Conservation (phyloP, 2,888 invertebrate species). For the Ophioninae sp. region DNA sequence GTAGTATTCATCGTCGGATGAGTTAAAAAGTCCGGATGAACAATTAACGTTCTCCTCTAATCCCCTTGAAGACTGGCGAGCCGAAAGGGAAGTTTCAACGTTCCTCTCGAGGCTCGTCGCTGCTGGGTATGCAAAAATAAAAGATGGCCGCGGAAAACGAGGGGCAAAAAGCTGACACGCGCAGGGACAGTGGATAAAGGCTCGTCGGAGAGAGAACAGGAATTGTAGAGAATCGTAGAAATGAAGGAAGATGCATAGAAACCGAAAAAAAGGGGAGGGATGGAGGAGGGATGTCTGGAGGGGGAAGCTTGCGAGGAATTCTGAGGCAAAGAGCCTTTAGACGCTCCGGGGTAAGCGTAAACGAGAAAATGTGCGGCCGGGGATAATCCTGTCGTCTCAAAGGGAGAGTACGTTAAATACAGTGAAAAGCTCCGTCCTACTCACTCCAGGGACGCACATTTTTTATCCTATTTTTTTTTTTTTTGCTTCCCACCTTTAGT, state of each 20-base stretch:
- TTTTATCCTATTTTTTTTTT: slow-evolving; percentile 31
- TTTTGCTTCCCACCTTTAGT: slow-evolving; percentile 11
- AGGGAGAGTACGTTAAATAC: slow-evolving; percentile 56
- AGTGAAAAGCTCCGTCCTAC: slow-evolving; percentile 37
- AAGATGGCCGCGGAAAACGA: slow-evolving; percentile 36
- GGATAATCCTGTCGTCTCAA: slow-evolving; percentile 62
- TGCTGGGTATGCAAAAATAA: slow-evolving; percentile 20
- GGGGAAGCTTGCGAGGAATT: slow-evolving; percentile 14
- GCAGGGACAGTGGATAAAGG: background rate
- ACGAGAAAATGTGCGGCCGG: slow-evolving; percentile 50
- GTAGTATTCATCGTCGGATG: background rate
- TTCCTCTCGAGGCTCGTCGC: background rate
- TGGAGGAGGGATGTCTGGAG: background rate
- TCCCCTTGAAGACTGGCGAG: slow-evolving; percentile 42
- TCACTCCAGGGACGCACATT: slow-evolving; percentile 56
- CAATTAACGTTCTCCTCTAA: slow-evolving; percentile 54
- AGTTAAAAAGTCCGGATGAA: slow-evolving; percentile 24
- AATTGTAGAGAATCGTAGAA: slow-evolving; percentile 34
- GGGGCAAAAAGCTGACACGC: slow-evolving; percentile 29
- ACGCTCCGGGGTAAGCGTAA: slow-evolving; percentile 30
- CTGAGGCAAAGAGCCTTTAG: slow-evolving; percentile 7
- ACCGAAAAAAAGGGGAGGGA: slow-evolving; percentile 7
- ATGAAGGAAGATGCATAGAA: slow-evolving; percentile 38
- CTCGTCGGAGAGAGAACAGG: background rate
- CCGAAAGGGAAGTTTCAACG: background rate